Base-by-base conservation (phyloP, 2,113 vertebrate species). In the Dromaius novaehollandiae region DNA sequence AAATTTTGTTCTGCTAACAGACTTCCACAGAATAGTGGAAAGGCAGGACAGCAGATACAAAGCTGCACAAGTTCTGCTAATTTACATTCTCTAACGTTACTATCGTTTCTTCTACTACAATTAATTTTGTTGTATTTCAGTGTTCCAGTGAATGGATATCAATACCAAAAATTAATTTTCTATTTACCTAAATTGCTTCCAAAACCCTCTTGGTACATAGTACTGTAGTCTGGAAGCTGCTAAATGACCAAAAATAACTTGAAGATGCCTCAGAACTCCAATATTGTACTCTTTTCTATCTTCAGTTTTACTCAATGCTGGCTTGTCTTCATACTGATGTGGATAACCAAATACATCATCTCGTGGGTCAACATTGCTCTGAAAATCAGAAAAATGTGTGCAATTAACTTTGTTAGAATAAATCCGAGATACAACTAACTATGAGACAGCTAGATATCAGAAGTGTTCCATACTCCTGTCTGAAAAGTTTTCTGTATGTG, bases 221-320 rank as follows among this genome's bases (percentile, higher is more conserved):
- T 99, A 99, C 93, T 99, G 99, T 86, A 99, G 98, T 77, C 99
- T 99, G 95, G 99, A 99, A 95, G 99, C 99, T 94, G 99, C 99
- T 97, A 99, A 97, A 92, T 99, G 99, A 66, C 99, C 99, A 97
- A 99, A 99, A 90, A 99, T 99, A 92, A 99, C 99, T 96, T 99
- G 99, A 71, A 99, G 98, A 96, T 99, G 99, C 74, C 99, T 99
- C 75, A 99, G 97, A 78, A 99, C 99, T n/a, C 99, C 99, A 58
- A 99, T 99, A 96, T 99, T 99, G 98, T 99, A 99, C 91, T 99
- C 99, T 95, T 99, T 99, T 89, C 99, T 98, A 96, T 99, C 99
- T 97, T 99, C 99, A 26, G 99, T 99, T 98, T 99, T 99, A 97
- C 98, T 98, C 86, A 99, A 93, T 36, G 99, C 98, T 86, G 99